Conservation (phyloP, 2,888 invertebrate genomes). For the Vannuccia rotundouncinata region DNA sequence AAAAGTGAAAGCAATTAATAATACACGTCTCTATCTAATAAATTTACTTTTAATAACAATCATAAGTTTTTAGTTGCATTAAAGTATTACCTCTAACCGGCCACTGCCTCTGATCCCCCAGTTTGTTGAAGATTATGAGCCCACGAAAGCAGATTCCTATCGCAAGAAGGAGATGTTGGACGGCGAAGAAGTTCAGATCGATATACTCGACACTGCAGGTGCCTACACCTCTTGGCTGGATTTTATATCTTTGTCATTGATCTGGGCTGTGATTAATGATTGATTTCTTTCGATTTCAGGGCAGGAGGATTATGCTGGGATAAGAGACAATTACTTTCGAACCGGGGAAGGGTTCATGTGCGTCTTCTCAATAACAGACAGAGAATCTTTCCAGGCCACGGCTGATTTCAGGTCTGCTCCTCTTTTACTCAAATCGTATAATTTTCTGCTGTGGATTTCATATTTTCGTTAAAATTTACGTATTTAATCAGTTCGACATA, state of each 20-base stretch:
- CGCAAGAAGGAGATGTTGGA: slow-evolving; percentile 95
- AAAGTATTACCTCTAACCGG: too few relatives aligned
- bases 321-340: slow-evolving; percentile 88
- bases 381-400: slow-evolving; percentile 91
- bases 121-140: slow-evolving; percentile 99
- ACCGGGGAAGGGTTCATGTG: slow-evolving; percentile 95
- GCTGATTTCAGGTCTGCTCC: slow-evolving; percentile 77
- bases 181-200: slow-evolving; percentile 97
- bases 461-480: too few relatives aligned
- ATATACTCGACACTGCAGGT: slow-evolving; percentile 97
- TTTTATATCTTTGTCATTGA: neutral
- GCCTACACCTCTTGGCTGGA: neutral
- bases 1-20: too few relatives aligned
- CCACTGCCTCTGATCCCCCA: too few relatives aligned
- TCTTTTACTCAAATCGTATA: too few relatives aligned
- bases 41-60: too few relatives aligned
- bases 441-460: too few relatives aligned
- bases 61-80: too few relatives aligned
- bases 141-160: slow-evolving; percentile 96
- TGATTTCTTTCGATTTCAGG: slow-evolving; percentile 61
- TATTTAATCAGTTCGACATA: too few relatives aligned
- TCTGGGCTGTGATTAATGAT: neutral
- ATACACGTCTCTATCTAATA: too few relatives aligned
- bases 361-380: slow-evolving; percentile 93
- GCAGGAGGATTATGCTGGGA: slow-evolving; percentile 64